Conservation (phyloP, 2,888 invertebrate species). For the Merodon equestris region DNA sequence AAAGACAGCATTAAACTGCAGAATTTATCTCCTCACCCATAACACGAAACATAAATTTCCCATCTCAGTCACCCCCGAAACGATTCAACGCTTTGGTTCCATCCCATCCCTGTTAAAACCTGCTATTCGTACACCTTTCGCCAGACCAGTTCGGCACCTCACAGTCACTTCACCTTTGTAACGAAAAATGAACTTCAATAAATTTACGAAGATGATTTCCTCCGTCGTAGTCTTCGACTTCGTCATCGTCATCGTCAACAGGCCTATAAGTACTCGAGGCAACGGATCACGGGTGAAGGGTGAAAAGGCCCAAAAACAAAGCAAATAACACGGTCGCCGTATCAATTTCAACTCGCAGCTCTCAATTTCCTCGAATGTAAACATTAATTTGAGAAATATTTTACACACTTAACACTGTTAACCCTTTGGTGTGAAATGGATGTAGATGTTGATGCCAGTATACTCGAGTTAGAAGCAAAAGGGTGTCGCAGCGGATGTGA, state of each 20-base stretch:
- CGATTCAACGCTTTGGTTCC: background rate
- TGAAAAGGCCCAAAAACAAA: background rate
- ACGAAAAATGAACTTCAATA: constrained; percentile 65
- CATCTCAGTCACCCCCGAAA: constrained; percentile 23
- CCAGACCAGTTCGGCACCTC: constrained; percentile 14
- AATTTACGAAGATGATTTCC: constrained; percentile 64
- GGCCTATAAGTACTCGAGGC: constrained; percentile 19
- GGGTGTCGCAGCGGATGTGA: background rate
- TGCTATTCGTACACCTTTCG: constrained; percentile 59
- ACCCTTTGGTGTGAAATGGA: constrained; percentile 48
- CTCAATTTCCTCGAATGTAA: constrained; percentile 67
- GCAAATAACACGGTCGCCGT: constrained; percentile 52
- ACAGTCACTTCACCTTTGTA: constrained; percentile 41
- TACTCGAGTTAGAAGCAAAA: background rate
- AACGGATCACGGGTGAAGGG: background rate
- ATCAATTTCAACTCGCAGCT: constrained; percentile 66
- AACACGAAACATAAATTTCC: constrained; percentile 58
- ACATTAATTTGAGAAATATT: constrained; percentile 66
- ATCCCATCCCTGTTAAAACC: too few species aligned
- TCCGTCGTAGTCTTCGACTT: constrained; percentile 21
- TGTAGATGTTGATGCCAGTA: background rate
- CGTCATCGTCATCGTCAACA: constrained; percentile 22
- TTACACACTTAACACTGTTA: constrained; percentile 64
- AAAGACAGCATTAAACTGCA: constrained; percentile 52
- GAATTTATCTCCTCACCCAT: constrained; percentile 61